phyloP scores from a whole-genome alignment of 2,113 vertebrate genomes.

The Cololabis saira region DNA sequence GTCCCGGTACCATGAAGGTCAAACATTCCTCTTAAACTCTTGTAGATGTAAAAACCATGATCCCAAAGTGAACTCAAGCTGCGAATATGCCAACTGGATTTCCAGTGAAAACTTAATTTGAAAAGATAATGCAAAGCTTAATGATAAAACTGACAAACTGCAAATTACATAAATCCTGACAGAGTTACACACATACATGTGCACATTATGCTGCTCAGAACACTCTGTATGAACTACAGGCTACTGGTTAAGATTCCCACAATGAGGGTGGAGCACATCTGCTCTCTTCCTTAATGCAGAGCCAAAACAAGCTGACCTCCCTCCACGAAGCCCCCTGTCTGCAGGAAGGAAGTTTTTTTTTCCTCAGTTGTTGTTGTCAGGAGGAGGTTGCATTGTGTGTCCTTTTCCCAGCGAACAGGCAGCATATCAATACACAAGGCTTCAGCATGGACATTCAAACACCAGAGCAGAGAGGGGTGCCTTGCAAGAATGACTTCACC shows the following conservation, averaged over 20 bases:
- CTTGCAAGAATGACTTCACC: slow-evolving; percentile 4
- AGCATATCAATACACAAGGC: slow-evolving; percentile 20
- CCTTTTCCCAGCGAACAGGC: slow-evolving; percentile 45
- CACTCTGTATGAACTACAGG: slow-evolving; percentile 3
- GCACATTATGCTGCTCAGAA: not conserved
- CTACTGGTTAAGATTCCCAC: slow-evolving; percentile 51
- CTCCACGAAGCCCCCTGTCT: slow-evolving; percentile 29
- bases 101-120: too few relatives aligned
- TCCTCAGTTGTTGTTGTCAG: slow-evolving; percentile 34
- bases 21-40: too few relatives aligned
- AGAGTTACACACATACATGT: not conserved
- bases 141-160: not conserved
- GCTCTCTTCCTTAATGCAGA: slow-evolving; percentile 36
- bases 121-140: not conserved
- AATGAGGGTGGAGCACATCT: slow-evolving; percentile 42
- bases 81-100: too few relatives aligned
- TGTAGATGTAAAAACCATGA: too few relatives aligned
- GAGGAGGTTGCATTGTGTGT: slow-evolving; percentile 46
- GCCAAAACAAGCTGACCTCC: slow-evolving; percentile 64
- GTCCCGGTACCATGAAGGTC: too few relatives aligned
- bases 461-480: not conserved
- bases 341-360: slow-evolving; percentile 66
- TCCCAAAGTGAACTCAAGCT: too few relatives aligned
- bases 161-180: not conserved
- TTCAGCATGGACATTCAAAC: not conserved